Evolutionary conservation across 2,888 invertebrate species (phyloP).

Genomic region (Chloromyia formosa): DNA sequence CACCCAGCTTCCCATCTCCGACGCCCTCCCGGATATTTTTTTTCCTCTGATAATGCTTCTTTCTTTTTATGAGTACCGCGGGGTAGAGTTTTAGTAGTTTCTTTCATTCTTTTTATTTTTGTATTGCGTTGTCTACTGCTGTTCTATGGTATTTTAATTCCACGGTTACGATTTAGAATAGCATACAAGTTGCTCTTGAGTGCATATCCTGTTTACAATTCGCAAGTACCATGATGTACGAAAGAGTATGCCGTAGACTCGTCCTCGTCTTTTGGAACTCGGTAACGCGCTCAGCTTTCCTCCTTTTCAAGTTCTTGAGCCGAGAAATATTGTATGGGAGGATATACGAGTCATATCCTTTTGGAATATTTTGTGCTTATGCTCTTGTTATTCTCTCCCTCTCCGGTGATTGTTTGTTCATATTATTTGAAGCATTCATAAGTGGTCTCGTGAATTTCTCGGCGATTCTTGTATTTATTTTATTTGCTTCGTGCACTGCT

Average conservation of each 20-base stretch:
- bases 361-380: constrained; percentile 20
- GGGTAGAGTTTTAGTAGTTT: background rate
- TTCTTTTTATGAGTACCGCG: too few species aligned
- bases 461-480: constrained; percentile 16
- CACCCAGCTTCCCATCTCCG: too few species aligned
- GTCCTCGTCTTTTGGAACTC: constrained; percentile 21
- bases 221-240: constrained; percentile 18
- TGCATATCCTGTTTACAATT: constrained; percentile 34
- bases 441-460: constrained; percentile 42
- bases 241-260: background rate
- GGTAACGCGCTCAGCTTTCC: background rate
- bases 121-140: constrained; percentile 6
- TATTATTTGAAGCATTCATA: constrained; percentile 44
- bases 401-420: constrained; percentile 41
- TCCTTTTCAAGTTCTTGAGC: constrained; percentile 9
- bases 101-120: background rate
- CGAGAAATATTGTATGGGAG: background rate
- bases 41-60: too few species aligned
- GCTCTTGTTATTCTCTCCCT: constrained; percentile 23
- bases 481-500: background rate
- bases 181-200: constrained; percentile 26
- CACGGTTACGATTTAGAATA: constrained; percentile 20
- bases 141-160: constrained; percentile 28
- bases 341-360: constrained; percentile 9
- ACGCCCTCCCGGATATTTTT: too few species aligned